These are phyloP conservation scores for Nestor notabilis DNA, from an alignment of 2,113 vertebrate genomes.

Conservation along the genomic window DNA sequence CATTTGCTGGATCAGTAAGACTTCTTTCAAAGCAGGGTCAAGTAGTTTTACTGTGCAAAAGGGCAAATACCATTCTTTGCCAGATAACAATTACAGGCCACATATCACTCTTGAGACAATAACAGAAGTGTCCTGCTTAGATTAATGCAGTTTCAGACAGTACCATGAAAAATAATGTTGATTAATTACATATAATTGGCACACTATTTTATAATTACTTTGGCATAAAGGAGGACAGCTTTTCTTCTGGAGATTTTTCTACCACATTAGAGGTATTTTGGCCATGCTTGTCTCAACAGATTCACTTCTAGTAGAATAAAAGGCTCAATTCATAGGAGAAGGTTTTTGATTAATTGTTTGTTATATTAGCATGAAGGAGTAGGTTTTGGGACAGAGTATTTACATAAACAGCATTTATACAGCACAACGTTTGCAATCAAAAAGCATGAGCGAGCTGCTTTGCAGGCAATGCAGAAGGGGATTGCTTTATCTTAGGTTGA, in stretches of 20 bases:
- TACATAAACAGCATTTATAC: conserved; percentile 15
- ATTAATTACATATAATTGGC: not conserved
- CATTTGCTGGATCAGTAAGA: not conserved
- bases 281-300: not conserved
- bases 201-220: not conserved
- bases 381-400: not conserved
- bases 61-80: not conserved
- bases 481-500: not conserved
- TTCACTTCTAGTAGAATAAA: not conserved
- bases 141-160: not conserved
- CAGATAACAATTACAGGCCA: not conserved
- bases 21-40: not conserved
- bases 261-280: not conserved
- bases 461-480: not conserved
- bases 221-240: not conserved
- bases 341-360: not conserved
- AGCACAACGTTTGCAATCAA: not conserved
- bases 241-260: not conserved
- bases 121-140: not conserved
- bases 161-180: not conserved
- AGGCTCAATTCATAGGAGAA: not conserved
- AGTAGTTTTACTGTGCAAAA: not conserved
- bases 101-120: not conserved
- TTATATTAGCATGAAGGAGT: not conserved
- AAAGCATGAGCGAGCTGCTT: not conserved